A percentile compares a stretch with the other conserved stretches of the same genome.
These are phyloP conservation scores for Semaprochilodus insignis DNA, from an alignment of 2,797 vertebrate species.

Conservation along the genomic window DNA sequence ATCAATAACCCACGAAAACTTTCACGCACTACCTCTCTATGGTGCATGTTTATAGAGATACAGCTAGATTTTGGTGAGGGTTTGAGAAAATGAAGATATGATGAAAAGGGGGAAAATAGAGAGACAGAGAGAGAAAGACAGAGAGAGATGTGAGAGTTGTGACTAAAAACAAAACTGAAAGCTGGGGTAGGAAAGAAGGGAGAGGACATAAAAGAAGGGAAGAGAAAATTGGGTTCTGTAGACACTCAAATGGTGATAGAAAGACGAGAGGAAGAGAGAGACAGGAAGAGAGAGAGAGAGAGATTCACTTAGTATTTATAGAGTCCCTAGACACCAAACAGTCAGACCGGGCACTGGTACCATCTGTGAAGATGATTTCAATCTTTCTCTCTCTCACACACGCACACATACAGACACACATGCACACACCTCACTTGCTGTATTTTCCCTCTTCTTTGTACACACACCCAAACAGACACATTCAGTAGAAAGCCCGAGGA, in stretches of 20 bases:
- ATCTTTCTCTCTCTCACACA: slow-evolving; percentile 9
- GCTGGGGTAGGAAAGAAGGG: too few species aligned
- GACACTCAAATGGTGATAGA: background rate
- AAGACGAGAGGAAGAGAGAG: too few species aligned
- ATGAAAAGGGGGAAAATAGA: background rate
- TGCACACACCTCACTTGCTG: slow-evolving; percentile 7
- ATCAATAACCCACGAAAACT: background rate
- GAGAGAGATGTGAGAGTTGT: background rate
- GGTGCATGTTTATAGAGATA: background rate
- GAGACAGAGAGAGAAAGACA: background rate
- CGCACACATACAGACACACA: background rate
- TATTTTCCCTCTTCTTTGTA: background rate
- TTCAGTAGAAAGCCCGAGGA: background rate
- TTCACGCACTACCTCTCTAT: background rate
- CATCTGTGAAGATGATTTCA: slow-evolving; percentile 60
- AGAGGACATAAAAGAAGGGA: too few species aligned
- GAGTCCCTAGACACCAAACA: slow-evolving; percentile 54
- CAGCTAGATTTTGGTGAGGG: background rate
- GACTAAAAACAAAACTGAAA: too few species aligned
- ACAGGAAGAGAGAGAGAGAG: slow-evolving; percentile 23
- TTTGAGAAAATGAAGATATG: background rate
- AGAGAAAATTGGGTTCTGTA: too few species aligned
- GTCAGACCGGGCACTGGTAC: slow-evolving; percentile 57
- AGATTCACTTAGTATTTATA: slow-evolving; percentile 44
- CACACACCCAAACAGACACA: background rate